Conservation (phyloP, 2,797 vertebrate species). For the Discoglossus pictus region DNA sequence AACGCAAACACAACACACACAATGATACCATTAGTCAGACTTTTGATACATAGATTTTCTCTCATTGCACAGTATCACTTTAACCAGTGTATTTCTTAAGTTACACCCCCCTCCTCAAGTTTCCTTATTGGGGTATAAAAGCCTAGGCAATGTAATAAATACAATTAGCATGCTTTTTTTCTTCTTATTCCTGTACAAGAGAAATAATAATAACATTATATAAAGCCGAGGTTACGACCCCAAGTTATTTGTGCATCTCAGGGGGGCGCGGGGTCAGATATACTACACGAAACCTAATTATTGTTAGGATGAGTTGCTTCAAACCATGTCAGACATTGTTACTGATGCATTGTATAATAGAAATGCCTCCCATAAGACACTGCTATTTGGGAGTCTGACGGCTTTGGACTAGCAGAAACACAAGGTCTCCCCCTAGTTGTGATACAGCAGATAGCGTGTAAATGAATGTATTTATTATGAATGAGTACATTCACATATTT, state of each 20-base stretch:
- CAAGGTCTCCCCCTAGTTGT: conserved; percentile 45
- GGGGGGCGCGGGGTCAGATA: conserved; percentile 39
- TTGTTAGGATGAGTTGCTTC: conserved; percentile 47
- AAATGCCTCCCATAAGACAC: conserved; percentile 22
- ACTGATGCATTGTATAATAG: conserved; percentile 47
- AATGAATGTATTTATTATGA: too few relatives aligned
- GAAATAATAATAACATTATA: conserved; percentile 34
- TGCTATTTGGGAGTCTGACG: neutral
- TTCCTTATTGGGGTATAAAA: too few relatives aligned
- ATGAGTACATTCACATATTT: too few relatives aligned
- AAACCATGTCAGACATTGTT: conserved; percentile 48
- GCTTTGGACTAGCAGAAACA: conserved; percentile 13
- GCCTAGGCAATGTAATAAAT: conserved; percentile 6
- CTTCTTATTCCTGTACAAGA: neutral
- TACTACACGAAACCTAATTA: conserved; percentile 48
- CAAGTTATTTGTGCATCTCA: conserved; percentile 44
- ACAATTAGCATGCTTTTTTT: conserved; percentile 8
- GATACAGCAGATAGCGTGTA: neutral
- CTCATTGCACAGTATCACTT: too few relatives aligned
- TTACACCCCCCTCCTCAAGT: too few relatives aligned
- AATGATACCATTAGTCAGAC: too few relatives aligned
- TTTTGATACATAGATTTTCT: too few relatives aligned
- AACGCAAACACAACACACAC: too few relatives aligned
- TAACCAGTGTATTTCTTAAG: too few relatives aligned
- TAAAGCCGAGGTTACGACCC: conserved; percentile 40